Percentiles rank a stretch among this genome's conserved stretches.
These are phyloP conservation scores for Nephrocerus scutellatus DNA, from an alignment of 2,888 invertebrate genomes.

Conservation along the genomic window DNA sequence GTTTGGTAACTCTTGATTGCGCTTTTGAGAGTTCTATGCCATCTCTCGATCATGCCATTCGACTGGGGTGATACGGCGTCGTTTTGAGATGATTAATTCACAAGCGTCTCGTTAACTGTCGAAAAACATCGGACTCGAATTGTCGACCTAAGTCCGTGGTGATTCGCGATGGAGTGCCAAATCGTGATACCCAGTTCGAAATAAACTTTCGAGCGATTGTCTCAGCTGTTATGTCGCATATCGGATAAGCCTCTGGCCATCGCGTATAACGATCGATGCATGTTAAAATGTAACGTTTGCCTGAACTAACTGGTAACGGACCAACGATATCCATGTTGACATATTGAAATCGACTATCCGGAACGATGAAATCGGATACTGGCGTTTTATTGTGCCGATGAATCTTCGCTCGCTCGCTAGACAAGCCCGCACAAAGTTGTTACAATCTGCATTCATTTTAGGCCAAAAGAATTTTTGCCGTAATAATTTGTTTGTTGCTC, in stretches of 20 bases:
- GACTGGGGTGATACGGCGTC: too few relatives aligned
- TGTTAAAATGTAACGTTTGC: conserved; percentile 34
- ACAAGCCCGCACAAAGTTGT: conserved; percentile 4
- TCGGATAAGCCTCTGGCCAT: conserved; percentile 27
- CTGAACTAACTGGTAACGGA: conserved; percentile 35
- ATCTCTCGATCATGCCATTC: too few relatives aligned
- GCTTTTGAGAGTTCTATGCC: too few relatives aligned
- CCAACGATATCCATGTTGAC: conserved; percentile 47
- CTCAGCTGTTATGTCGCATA: conserved; percentile 24
- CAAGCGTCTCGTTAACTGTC: too few relatives aligned
- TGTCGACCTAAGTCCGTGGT: conserved; percentile 24
- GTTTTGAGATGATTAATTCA: too few relatives aligned
- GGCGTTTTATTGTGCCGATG: conserved; percentile 7
- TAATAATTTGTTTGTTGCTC: conserved; percentile 3
- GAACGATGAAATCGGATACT: conserved; percentile 1
- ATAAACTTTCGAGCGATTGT: conserved; percentile 19
- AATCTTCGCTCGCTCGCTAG: conserved; percentile 5
- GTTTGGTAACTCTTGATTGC: too few relatives aligned
- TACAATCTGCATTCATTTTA: conserved; percentile 5
- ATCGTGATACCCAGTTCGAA: conserved; percentile 41
- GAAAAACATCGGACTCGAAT: conserved; percentile 7
- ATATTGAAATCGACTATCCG: conserved; percentile 29
- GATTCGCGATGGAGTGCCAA: conserved; percentile 36
- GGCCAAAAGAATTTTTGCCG: conserved; percentile 9
- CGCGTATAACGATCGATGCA: conserved; percentile 24